Evolutionary conservation across 2,797 vertebrate species (phyloP).

Genomic region (Bucorvus abyssinicus): DNA sequence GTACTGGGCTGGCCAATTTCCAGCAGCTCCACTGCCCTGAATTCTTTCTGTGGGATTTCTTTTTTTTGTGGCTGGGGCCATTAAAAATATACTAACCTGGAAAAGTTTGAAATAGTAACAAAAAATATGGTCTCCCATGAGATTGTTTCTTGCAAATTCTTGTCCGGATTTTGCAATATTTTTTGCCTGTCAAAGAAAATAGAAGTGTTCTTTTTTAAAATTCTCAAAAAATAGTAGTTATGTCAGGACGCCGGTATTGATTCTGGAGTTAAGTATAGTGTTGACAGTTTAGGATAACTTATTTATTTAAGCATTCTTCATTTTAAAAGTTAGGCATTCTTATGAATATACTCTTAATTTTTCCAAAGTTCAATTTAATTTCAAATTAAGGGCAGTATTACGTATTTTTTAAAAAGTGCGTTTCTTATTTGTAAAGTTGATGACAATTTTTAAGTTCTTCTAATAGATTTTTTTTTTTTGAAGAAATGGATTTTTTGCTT

Average conservation of each 20-base stretch:
- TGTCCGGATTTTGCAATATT: slow-evolving; percentile 89
- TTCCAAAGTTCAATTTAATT: background rate
- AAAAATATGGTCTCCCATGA: slow-evolving; percentile 92
- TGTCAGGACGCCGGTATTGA: background rate
- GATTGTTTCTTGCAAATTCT: slow-evolving; percentile 88
- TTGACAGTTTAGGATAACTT: background rate
- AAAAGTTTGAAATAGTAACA: slow-evolving; percentile 97
- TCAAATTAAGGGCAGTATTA: background rate
- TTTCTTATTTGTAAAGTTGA: background rate
- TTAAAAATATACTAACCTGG: slow-evolving; percentile 82
- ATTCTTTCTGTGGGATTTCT: background rate
- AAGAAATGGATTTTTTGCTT: background rate
- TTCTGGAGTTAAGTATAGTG: background rate
- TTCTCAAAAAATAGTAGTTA: background rate
- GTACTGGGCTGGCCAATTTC: background rate
- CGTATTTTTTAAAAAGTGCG: background rate
- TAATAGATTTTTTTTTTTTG: background rate
- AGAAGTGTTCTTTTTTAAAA: background rate
- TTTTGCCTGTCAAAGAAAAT: slow-evolving; percentile 79
- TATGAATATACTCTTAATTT: background rate
- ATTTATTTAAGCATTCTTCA: background rate
- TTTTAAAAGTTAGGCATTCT: background rate
- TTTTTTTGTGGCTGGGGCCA: background rate
- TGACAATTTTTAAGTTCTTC: background rate
- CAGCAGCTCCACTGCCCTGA: background rate